These are phyloP conservation scores for Phthorimaea operculella DNA, from an alignment of 1,140 invertebrate genomes.

Conservation along the genomic window DNA sequence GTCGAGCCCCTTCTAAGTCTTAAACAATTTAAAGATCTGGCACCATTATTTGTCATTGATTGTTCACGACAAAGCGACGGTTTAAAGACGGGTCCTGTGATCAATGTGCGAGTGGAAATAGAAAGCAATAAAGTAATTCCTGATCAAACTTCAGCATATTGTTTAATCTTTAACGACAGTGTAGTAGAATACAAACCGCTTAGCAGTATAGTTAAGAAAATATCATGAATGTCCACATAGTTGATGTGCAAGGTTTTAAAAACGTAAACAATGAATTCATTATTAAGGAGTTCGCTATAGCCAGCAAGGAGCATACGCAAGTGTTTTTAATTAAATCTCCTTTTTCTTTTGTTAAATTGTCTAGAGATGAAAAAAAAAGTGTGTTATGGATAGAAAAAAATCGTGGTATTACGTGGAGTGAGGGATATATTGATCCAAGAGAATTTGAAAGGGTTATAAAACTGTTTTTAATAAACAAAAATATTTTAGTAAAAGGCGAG, in stretches of 20 bases:
- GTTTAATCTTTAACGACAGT: slow-evolving; percentile 14
- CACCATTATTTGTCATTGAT: slow-evolving; percentile 31
- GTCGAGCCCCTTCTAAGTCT: slow-evolving; percentile 11
- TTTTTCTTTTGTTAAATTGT: slow-evolving; percentile 3
- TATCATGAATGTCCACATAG: slow-evolving; percentile 9
- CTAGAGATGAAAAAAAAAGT: slow-evolving; percentile 5
- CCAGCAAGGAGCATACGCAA: no score
- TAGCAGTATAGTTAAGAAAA: slow-evolving; percentile 10
- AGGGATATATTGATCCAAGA: slow-evolving; percentile 6
- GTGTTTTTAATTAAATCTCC: no score
- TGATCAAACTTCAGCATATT: slow-evolving; percentile 13
- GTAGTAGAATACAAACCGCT: slow-evolving; percentile 16
- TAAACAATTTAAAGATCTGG: slow-evolving; percentile 21
- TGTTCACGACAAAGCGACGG: slow-evolving; percentile 26
- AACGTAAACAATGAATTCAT: slow-evolving; percentile 11
- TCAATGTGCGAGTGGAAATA: slow-evolving; percentile 13
- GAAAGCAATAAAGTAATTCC: slow-evolving; percentile 10
- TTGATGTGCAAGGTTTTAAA: slow-evolving; percentile 17
- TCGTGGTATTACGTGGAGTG: slow-evolving; percentile 4
- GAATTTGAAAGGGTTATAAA: slow-evolving; percentile 8
- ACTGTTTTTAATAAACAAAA: background rate
- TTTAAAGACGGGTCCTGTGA: slow-evolving; percentile 8
- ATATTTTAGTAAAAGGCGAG: slow-evolving; percentile 4
- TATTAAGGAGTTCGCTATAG: no score
- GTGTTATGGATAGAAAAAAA: slow-evolving; percentile 7